Base-by-base conservation (phyloP, 2,113 vertebrate species). In the Gorilla gorilla region DNA sequence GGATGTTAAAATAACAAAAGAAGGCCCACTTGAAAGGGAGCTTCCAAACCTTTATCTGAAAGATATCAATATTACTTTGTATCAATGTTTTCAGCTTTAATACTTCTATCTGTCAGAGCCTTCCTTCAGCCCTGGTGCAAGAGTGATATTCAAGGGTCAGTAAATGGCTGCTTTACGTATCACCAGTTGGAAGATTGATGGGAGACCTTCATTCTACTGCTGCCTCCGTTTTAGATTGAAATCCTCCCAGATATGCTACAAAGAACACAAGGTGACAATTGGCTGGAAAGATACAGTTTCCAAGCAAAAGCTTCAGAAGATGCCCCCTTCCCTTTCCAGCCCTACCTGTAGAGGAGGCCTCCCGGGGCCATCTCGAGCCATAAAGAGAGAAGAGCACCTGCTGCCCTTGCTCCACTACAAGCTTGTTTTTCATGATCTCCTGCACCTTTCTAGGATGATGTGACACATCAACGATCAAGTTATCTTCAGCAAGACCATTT, bases 81-180 rank as follows among this genome's bases (percentile, higher is more conserved):
- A 27, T 57, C 80, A 50, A 6, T 38, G 25, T 8, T 27, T 32
- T 40, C 61, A 38, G n/a, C 35, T 45, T 64, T 43, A 35, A 12
- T 2, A 38, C 38, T 70, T 75, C 43, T 2, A 5, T 38, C 8
- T 2, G 8, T 38, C 8, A 27, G 61, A 17, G 30, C 11, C 78
- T 61, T 75, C 76, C 55, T 55, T 40, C 52, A 78, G 43, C 32
- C 22, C 43, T 40, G 52, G 32, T 32, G 52, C 27, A 35, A 12
- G 40, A 38, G 70, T 23, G 57, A 55, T 5, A 38, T n/a, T 45
- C 23, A 35, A 94, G 68, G 66, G 52, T 50, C 84, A 43, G 14
- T 2, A 59, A 73, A 6, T 9, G 38, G 5, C n/a, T 27, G 43
- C n/a, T 22, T 81, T 8, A 23, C 0, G 0, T 27, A 38, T 81